These are phyloP conservation scores for Thyatira batis DNA, from an alignment of 2,888 invertebrate species.

Conservation along the genomic window DNA sequence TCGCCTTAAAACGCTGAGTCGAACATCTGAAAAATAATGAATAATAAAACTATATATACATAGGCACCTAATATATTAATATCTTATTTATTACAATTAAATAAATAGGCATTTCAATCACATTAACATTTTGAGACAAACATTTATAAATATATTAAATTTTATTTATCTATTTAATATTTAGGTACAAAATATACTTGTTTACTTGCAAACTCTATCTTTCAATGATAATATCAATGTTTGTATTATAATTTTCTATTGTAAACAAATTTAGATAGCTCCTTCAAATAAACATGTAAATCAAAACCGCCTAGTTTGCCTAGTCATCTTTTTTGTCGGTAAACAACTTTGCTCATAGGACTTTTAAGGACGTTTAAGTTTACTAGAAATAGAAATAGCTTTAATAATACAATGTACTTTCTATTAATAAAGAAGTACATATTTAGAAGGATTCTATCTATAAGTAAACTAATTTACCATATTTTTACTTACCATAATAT, in stretches of 20 bases:
- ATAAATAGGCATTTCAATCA: conserved; percentile 24
- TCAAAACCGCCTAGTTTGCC: background rate
- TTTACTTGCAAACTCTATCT: background rate
- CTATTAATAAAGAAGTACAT: too few species aligned
- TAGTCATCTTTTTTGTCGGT: too few species aligned
- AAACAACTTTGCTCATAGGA: too few species aligned
- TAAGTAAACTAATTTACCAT: too few species aligned
- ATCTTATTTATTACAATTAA: conserved; percentile 6
- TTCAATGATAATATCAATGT: background rate
- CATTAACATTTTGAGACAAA: conserved; percentile 22
- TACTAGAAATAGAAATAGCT: too few species aligned
- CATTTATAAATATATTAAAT: conserved; percentile 14
- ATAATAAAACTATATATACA: background rate
- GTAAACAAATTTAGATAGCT: background rate
- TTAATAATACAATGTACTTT: too few species aligned
- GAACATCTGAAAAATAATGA: background rate
- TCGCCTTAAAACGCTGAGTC: too few species aligned
- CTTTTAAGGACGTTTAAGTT: too few species aligned
- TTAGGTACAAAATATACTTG: background rate
- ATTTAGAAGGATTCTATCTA: too few species aligned
- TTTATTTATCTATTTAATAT: conserved; percentile 9
- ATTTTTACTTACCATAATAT: too few species aligned
- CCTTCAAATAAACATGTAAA: background rate
- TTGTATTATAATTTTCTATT: background rate
- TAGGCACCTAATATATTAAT: conserved; percentile 1